Conservation (phyloP, 2,797 vertebrate species). For the Tangara arthus region DNA sequence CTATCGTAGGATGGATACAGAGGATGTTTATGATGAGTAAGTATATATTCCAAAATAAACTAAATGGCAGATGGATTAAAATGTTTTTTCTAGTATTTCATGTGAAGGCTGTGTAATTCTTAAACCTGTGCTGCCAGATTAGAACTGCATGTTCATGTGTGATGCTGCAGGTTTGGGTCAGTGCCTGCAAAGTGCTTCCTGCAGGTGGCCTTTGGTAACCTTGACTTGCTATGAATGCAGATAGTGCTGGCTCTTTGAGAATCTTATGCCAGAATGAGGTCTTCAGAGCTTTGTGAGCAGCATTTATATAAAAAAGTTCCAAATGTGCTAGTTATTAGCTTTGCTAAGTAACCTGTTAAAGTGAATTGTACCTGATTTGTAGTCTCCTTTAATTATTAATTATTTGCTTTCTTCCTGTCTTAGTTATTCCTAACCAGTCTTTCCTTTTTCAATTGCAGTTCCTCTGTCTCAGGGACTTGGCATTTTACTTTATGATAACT, state of each 20-base stretch:
- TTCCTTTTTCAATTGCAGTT: constrained; percentile 82
- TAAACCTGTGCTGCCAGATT: background rate
- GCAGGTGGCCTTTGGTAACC: background rate
- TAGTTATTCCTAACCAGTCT: constrained; percentile 61
- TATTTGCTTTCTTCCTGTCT: background rate
- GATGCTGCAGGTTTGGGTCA: background rate
- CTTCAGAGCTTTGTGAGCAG: background rate
- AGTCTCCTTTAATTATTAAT: background rate
- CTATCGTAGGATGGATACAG: constrained; percentile 96
- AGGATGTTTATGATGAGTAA: constrained; percentile 97
- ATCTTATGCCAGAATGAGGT: background rate
- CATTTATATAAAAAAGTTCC: background rate
- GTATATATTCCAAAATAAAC: constrained; percentile 58
- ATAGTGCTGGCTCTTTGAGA: background rate
- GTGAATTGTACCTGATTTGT: background rate
- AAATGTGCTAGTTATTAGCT: background rate
- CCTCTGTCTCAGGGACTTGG: constrained; percentile 94
- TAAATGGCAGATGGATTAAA: background rate
- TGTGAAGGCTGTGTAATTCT: background rate
- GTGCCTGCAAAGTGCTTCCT: background rate
- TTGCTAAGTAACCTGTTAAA: background rate
- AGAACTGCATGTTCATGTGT: background rate
- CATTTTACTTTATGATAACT: constrained; percentile 99
- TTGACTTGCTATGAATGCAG: background rate
- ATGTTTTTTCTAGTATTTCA: background rate